Evolutionary conservation across 2,113 vertebrate genomes (phyloP).

Genomic region (Cryptomyrus ogoouensis): DNA sequence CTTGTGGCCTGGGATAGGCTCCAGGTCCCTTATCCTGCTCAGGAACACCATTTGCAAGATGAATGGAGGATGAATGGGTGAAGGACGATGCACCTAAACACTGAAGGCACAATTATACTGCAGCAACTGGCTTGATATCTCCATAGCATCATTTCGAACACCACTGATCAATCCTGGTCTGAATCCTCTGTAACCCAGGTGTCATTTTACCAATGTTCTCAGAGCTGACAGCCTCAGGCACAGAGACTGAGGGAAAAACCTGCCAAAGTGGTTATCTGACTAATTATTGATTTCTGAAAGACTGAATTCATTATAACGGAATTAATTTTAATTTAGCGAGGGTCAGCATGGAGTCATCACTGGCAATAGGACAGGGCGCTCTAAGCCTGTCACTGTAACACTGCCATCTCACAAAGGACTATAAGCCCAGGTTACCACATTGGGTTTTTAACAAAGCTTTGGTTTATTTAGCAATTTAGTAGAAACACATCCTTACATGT

Average conservation of each 20-base stretch:
- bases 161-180: background rate
- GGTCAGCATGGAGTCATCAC: background rate
- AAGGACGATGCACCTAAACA: background rate
- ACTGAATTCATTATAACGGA: constrained; percentile 3
- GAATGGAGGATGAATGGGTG: background rate
- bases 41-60: background rate
- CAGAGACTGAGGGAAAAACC: background rate
- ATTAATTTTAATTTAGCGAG: background rate
- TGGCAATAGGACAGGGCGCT: background rate
- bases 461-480: background rate
- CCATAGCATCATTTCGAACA: background rate
- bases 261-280: background rate
- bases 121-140: background rate
- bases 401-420: background rate
- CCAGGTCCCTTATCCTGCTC: background rate
- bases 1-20: background rate
- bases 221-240: background rate
- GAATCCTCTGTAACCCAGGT: background rate
- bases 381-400: background rate
- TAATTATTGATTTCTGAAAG: background rate
- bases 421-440: background rate
- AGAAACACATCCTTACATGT: background rate
- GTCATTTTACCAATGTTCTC: background rate
- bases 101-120: background rate
- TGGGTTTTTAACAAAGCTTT: background rate